Percentiles rank a stretch among this genome's conserved stretches.
Evolutionary conservation across 2,888 invertebrate species (phyloP).

Genomic region (Diaprepes abbreviatus): DNA sequence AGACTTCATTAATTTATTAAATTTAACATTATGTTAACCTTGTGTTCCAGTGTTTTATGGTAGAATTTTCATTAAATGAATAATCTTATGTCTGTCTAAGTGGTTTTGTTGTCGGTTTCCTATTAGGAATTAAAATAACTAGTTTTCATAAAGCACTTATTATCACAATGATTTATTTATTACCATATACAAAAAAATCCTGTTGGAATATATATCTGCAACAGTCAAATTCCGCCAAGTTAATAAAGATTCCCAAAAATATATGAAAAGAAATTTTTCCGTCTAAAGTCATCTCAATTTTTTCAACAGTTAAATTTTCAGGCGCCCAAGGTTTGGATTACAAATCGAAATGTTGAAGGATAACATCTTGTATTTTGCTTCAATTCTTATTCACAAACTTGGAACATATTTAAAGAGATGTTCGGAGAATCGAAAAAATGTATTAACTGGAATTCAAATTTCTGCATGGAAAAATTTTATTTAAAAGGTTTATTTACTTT

Average conservation of each 20-base stretch:
- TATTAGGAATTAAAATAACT: too few relatives aligned
- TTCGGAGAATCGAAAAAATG: background rate
- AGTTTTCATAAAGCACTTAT: too few relatives aligned
- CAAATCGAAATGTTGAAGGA: slow-evolving; percentile 5
- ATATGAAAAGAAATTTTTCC: background rate
- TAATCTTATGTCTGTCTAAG: too few relatives aligned
- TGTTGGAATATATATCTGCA: too few relatives aligned
- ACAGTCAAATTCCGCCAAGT: too few relatives aligned
- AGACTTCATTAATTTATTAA: too few relatives aligned
- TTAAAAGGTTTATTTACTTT: background rate
- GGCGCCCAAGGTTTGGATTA: slow-evolving; percentile 1
- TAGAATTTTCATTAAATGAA: too few relatives aligned
- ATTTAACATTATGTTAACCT: too few relatives aligned
- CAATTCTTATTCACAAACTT: background rate
- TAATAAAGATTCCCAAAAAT: background rate
- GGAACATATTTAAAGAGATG: slow-evolving; percentile 2
- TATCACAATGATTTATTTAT: too few relatives aligned
- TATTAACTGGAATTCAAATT: background rate
- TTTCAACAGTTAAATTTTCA: background rate
- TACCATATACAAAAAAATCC: too few relatives aligned
- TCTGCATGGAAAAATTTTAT: background rate
- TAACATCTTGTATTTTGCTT: background rate
- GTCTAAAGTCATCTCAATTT: background rate
- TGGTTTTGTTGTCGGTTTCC: too few relatives aligned
- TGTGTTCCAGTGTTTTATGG: too few relatives aligned